These are phyloP conservation scores for Spisula subtruncata DNA, from an alignment of 2,888 invertebrate species.

Conservation along the genomic window DNA sequence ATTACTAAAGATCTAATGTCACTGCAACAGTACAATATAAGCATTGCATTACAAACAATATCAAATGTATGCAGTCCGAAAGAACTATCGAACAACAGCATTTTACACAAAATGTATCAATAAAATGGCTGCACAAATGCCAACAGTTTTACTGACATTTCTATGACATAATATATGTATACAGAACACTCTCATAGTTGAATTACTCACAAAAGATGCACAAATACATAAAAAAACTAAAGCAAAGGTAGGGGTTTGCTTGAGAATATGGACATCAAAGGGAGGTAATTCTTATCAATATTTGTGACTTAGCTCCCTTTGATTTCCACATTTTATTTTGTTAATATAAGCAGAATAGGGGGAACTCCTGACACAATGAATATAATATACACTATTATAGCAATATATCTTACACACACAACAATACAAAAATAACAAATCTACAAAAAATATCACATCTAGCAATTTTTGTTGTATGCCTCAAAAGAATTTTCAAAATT, in stretches of 20 bases:
- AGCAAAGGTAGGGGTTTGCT: constrained; percentile 15
- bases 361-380: neutral
- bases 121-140: constrained; percentile 11
- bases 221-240: neutral
- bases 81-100: neutral
- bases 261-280: neutral
- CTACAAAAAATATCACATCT: neutral
- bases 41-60: constrained; percentile 13
- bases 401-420: neutral
- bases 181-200: constrained; percentile 15
- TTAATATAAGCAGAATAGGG: neutral
- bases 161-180: neutral
- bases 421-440: neutral
- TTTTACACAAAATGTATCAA: neutral
- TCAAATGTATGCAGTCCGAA: neutral
- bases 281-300: neutral
- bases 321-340: neutral
- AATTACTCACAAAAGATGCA: constrained; percentile 6
- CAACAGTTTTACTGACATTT: neutral
- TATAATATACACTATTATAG: neutral
- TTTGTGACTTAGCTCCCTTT: neutral
- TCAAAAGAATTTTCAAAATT: neutral
- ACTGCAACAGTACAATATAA: neutral
- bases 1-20: neutral
- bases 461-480: neutral